Evolutionary conservation across 2,113 vertebrate species (phyloP).

Genomic region (Tetrax tetrax): DNA sequence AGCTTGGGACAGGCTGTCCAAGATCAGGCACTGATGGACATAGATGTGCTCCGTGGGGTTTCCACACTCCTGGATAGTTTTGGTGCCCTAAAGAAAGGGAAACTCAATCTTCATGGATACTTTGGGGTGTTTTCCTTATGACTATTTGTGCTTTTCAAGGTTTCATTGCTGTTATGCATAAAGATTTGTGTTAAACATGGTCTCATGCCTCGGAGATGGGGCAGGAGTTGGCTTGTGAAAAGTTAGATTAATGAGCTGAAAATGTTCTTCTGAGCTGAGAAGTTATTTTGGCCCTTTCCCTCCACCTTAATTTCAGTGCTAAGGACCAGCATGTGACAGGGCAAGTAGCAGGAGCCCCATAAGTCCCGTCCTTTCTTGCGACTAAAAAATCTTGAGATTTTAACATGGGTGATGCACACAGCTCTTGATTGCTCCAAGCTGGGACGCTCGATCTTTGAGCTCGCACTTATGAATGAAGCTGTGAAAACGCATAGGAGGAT

Average conservation of each 20-base stretch:
- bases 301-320: background rate
- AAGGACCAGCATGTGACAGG: background rate
- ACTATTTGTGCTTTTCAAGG: background rate
- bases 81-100: background rate
- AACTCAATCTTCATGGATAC: background rate
- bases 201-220: background rate
- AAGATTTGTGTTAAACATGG: background rate
- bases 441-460: background rate
- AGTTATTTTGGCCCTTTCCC: background rate
- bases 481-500: background rate
- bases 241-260: conserved; percentile 6
- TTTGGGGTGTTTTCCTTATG: background rate
- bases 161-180: background rate
- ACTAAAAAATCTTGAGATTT: background rate
- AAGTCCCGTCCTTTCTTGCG: background rate
- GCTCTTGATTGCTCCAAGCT: background rate
- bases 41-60: background rate
- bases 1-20: background rate
- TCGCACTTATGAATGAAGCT: background rate
- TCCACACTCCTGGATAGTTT: background rate
- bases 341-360: background rate
- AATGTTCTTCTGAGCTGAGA: background rate
- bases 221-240: background rate
- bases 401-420: background rate
- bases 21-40: background rate